Evolutionary conservation across 2,797 vertebrate genomes (phyloP), one percentile per base, ranked within the genome.

Genomic region (Cynopterus sphinx): DNA sequence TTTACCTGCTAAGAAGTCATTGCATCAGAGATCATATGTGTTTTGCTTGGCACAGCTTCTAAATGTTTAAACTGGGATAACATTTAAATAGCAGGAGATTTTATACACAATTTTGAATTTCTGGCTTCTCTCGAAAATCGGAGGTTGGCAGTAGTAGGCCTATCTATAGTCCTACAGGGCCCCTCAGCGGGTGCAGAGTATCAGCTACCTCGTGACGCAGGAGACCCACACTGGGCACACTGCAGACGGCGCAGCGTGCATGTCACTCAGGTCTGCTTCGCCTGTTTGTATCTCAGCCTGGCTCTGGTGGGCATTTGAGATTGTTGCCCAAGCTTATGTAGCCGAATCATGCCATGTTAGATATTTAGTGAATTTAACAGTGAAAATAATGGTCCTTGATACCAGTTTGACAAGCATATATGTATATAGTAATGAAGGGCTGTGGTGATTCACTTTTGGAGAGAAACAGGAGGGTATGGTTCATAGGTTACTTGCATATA

Each of bases 1-100:
- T 78, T 83, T 46, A 36, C n/a, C n/a, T 91, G n/a, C 28, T 78
- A 41, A 78, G 49, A 78, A 61, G 31, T 75, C 41, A 12, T 70
- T 87, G 21, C 3, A 81, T 21, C 49, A 93, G 61, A 65, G n/a
- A 78, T 77, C 19, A 5, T 53, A 12, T 26, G 4, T 78, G 46
- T 87, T 97, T 59, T 94, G 31, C 36, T 83, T 65, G 51, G 65
- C 78, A 92, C 41, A 49, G n/a, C 39, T 95, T 94, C 90, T 57
- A 91, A 73, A 81, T 70, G 84, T 93, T 90, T 77, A 51, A 85
- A 61, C 90, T 85, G 71, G 26, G 36, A 2, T 57, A 68, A 36
- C 84, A 9, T 63, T 96, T 67, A 90, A 94, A n/a, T 70, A 46
- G 24, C 31, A 91, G 65, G 41, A 82, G 41, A 73, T 85, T 91